These are phyloP conservation scores for Larimichthys polyactis DNA, from an alignment of 2,113 vertebrate species.

Conservation along the genomic window DNA sequence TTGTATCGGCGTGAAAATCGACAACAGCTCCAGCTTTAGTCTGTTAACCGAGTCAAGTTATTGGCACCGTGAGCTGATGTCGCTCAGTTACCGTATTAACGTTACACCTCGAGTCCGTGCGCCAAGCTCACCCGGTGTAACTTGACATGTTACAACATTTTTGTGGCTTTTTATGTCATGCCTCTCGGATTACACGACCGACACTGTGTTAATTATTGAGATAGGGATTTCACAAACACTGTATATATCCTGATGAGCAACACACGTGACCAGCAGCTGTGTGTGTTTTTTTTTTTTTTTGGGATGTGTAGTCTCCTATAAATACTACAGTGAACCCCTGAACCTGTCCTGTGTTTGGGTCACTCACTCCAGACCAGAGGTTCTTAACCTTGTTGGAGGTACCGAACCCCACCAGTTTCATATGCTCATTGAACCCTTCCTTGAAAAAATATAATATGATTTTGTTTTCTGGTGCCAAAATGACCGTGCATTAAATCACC, in stretches of 20 bases:
- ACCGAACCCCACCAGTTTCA: too few relatives aligned
- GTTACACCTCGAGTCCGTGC: background rate
- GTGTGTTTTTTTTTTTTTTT: slow-evolving; percentile 50
- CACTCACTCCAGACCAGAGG: too few relatives aligned
- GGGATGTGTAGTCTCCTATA: slow-evolving; percentile 69
- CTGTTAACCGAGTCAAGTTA: background rate
- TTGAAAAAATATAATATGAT: too few relatives aligned
- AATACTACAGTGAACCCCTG: slow-evolving; percentile 69
- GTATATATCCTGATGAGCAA: slow-evolving; percentile 32
- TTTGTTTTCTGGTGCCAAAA: too few relatives aligned
- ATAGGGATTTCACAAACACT: slow-evolving; percentile 25
- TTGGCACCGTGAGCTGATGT: background rate
- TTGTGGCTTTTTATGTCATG: background rate
- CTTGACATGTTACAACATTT: slow-evolving; percentile 38
- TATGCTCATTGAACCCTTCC: too few relatives aligned
- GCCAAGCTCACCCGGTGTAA: slow-evolving; percentile 45
- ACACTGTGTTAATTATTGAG: background rate
- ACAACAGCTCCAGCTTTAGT: background rate
- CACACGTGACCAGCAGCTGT: slow-evolving; percentile 77
- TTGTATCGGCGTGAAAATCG: background rate
- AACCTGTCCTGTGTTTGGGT: slow-evolving; percentile 5
- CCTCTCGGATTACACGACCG: background rate
- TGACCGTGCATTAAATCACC: too few relatives aligned
- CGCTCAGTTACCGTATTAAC: background rate
- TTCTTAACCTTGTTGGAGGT: too few relatives aligned